These are phyloP conservation scores for Xestia xanthographa DNA, from an alignment of 2,888 invertebrate species.

Conservation along the genomic window DNA sequence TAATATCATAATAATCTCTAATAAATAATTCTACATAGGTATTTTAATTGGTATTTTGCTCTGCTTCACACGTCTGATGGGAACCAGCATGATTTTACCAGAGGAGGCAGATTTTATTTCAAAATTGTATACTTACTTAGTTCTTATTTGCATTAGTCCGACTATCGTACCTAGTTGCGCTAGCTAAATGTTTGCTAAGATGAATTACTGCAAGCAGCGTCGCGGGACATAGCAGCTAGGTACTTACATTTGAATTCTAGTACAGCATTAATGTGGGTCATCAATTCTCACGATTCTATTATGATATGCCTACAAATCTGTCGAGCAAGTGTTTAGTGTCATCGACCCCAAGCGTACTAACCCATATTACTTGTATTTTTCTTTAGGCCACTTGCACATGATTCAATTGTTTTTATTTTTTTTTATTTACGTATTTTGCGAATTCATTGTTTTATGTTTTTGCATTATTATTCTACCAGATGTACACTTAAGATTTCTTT, in stretches of 20 bases:
- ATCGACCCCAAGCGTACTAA: slow-evolving; percentile 66
- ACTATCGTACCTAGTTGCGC: not conserved
- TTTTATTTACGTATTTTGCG: slow-evolving; percentile 19
- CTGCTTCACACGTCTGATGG: not conserved
- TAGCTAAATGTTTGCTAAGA: not conserved
- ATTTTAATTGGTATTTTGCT: not conserved
- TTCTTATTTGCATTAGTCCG: not conserved
- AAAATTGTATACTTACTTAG: not conserved
- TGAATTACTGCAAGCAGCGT: slow-evolving; percentile 3
- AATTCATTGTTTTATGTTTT: not conserved
- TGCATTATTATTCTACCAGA: not conserved
- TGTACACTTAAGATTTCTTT: not conserved
- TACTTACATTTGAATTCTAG: slow-evolving; percentile 67
- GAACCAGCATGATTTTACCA: not conserved
- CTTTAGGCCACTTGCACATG: slow-evolving; percentile 55
- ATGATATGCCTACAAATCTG: slow-evolving; percentile 72
- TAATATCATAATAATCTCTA: no score
- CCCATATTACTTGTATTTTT: slow-evolving; percentile 60
- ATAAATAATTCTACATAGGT: not conserved
- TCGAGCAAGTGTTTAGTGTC: slow-evolving; percentile 66
- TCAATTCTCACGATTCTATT: slow-evolving; percentile 74
- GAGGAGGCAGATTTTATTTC: not conserved
- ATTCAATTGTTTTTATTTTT: slow-evolving; percentile 37
- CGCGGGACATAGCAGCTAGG: slow-evolving; percentile 24
- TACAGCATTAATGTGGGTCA: slow-evolving; percentile 71